These are phyloP conservation scores for Acropora yongei DNA, from an alignment of 64 coral and sea anemone species.

Conservation along the genomic window DNA sequence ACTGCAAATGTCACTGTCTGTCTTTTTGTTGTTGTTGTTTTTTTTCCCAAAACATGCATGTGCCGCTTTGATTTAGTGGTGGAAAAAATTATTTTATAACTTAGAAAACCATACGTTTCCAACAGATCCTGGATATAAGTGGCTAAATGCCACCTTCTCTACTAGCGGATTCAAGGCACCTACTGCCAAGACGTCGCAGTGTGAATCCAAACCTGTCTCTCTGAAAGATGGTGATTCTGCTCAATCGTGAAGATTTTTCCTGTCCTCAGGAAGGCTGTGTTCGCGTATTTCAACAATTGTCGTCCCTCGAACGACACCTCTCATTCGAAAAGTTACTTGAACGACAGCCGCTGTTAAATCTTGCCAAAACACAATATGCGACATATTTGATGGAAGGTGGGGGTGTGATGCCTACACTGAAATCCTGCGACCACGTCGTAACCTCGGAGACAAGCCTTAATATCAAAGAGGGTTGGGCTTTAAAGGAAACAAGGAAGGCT, in stretches of 20 bases:
- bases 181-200: neutral
- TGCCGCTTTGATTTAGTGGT: neutral
- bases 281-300: neutral
- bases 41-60: too few species aligned
- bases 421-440: neutral
- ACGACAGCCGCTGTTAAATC: slow-evolving; percentile 26
- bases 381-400: slow-evolving; percentile 24
- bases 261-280: neutral
- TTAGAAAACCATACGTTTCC: neutral
- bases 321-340: slow-evolving; percentile 16
- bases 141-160: neutral
- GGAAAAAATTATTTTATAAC: neutral
- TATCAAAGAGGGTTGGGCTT: slow-evolving; percentile 26
- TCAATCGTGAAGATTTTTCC: neutral
- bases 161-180: neutral
- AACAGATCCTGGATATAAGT: neutral
- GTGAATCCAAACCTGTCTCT: neutral
- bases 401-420: slow-evolving; percentile 28
- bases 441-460: neutral
- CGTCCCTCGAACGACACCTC: slow-evolving; percentile 33
- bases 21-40: too few species aligned
- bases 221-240: neutral
- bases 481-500: slow-evolving; percentile 5
- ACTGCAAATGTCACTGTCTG: too few species aligned
- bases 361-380: slow-evolving; percentile 43